Evolutionary conservation across 2,888 invertebrate species (phyloP).

Genomic region (Pegoplata infirma): DNA sequence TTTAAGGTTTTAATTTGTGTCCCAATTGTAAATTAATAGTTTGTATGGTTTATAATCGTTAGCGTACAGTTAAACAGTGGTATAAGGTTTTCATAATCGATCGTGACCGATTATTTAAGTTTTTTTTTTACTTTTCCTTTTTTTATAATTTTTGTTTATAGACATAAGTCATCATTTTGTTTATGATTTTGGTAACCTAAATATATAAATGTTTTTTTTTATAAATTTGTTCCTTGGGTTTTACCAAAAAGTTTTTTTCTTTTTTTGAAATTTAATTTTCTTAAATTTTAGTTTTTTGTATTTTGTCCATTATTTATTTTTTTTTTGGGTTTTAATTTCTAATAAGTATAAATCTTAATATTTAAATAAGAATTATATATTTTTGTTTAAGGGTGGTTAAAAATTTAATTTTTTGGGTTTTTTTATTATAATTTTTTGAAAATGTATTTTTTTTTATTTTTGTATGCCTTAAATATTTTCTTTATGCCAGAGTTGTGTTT

Average conservation of each 20-base stretch:
- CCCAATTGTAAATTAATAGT: too few species aligned
- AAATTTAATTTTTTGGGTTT: conserved; percentile 50
- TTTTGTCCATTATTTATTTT: conserved; percentile 49
- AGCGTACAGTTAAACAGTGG: too few species aligned
- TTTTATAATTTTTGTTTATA: conserved; percentile 25
- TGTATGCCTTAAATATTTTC: conserved; percentile 68
- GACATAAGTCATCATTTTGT: conserved; percentile 62
- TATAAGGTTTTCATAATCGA: conserved; percentile 5
- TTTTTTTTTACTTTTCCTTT: too few species aligned
- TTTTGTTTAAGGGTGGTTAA: conserved; percentile 46
- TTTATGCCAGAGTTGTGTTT: conserved; percentile 40
- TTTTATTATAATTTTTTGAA: conserved; percentile 51
- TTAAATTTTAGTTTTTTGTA: conserved; percentile 43
- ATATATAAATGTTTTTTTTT: conserved; percentile 30
- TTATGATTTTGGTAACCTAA: conserved; percentile 53
- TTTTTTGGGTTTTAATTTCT: conserved; percentile 59
- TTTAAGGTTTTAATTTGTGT: too few species aligned
- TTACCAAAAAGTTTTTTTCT: conserved; percentile 62
- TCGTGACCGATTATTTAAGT: conserved; percentile 10
- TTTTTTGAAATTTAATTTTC: conserved; percentile 48
- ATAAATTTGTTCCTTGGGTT: too few species aligned
- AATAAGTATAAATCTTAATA: conserved; percentile 64
- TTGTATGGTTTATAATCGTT: too few species aligned
- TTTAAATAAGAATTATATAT: conserved; percentile 63
- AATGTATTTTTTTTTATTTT: conserved; percentile 38